These are phyloP conservation scores for Anguilla obscura DNA, from an alignment of 2,797 vertebrate species.

Conservation along the genomic window DNA sequence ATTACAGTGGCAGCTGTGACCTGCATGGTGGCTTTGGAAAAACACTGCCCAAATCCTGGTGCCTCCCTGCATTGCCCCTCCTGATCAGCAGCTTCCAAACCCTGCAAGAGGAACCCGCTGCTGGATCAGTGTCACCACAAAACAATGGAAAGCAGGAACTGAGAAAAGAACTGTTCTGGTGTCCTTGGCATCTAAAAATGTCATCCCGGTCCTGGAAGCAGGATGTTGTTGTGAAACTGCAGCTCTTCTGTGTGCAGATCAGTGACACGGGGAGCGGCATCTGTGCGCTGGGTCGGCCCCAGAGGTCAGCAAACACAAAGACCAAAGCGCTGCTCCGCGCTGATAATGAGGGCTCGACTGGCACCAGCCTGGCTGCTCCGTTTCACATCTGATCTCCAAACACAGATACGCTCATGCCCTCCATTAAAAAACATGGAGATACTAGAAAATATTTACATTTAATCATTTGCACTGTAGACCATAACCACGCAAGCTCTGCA, in stretches of 20 bases:
- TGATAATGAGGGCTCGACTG: neutral
- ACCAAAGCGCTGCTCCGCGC: neutral
- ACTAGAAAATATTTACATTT: neutral
- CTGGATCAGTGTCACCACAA: neutral
- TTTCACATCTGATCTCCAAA: neutral
- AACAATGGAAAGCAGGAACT: slow-evolving; percentile 20
- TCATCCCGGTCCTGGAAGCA: neutral
- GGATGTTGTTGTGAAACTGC: slow-evolving; percentile 10
- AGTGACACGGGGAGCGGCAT: neutral
- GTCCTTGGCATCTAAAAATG: slow-evolving; percentile 21
- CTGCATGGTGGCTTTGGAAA: neutral
- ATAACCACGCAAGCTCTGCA: neutral
- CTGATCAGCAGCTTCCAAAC: neutral
- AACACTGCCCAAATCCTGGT: neutral
- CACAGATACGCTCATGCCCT: neutral
- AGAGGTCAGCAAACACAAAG: slow-evolving; percentile 2
- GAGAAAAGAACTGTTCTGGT: neutral
- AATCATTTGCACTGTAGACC: neutral
- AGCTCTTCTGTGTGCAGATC: neutral
- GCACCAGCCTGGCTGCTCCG: neutral
- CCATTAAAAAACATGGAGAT: neutral
- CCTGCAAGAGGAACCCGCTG: neutral
- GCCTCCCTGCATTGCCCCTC: neutral
- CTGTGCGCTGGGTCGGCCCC: neutral
- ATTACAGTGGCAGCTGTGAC: neutral